A percentile compares a stretch with the other conserved stretches of the same genome.
phyloP scores from a whole-genome alignment of 2,888 invertebrate genomes.

The Drosophila emarginata region DNA sequence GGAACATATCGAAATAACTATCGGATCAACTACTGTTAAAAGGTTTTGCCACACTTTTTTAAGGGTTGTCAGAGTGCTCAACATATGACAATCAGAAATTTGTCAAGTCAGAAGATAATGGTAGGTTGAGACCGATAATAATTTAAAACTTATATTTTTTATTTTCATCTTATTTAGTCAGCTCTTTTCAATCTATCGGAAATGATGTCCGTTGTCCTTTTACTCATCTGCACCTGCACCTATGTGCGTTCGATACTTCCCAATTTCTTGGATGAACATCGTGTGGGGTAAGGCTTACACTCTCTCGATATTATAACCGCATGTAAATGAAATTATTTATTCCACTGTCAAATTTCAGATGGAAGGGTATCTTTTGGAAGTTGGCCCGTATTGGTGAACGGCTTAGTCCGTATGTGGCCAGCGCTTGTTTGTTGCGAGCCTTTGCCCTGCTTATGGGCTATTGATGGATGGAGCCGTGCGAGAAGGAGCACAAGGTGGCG shows the following conservation, averaged over 20 bases:
- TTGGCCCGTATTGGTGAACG: constrained; percentile 28
- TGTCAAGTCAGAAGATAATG: not conserved
- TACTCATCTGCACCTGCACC: constrained; percentile 27
- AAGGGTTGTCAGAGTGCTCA: not conserved
- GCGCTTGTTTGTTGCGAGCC: constrained; percentile 23
- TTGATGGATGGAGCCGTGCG: not conserved
- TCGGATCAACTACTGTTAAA: too few relatives aligned
- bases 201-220: constrained; percentile 16
- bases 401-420: constrained; percentile 22
- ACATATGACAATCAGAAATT: too few relatives aligned
- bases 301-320: not conserved
- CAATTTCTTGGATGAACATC: constrained; percentile 13
- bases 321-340: not conserved
- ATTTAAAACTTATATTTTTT: not conserved
- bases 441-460: constrained; percentile 20
- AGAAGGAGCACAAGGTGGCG: not conserved
- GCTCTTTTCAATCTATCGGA: constrained; percentile 17
- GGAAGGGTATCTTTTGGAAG: constrained; percentile 28
- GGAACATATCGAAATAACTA: not conserved
- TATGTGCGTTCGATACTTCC: constrained; percentile 24
- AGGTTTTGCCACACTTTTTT: too few relatives aligned
- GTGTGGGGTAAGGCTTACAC: constrained; percentile 16
- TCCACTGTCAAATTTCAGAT: constrained; percentile 5
- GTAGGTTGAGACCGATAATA: not conserved
- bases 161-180: not conserved